Base-by-base conservation (phyloP, 2,113 vertebrate genomes). In the Pomatostomus ruficeps region DNA sequence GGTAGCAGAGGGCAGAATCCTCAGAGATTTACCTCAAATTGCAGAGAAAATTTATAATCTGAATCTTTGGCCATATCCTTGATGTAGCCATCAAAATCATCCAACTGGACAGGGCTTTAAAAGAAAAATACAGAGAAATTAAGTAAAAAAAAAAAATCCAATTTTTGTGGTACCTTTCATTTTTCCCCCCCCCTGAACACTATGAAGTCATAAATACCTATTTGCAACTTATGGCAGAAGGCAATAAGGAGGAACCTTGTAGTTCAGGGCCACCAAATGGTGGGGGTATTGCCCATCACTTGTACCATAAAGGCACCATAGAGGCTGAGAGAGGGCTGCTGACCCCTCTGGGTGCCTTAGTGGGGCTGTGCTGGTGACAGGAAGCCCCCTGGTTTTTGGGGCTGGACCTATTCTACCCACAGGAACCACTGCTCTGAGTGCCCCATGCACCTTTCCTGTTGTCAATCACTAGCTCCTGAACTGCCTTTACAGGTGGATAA, bases 1-100 rank as follows among this genome's bases (percentile, higher is more conserved):
- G 43, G 19, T 17, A 54, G 6, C 25, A 54, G 17, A 65, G 42
- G 14, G 28, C 12, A 31, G 19, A 75, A 18, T 33, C 14, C 45
- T 10, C 28, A 9, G n/a, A 76, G 40, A 95, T 91, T 98, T 95
- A 99, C 99, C 99, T 99, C 99, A 91, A 99, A 99, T 80, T 99
- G 99, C 95, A 99, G 98, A 40, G 99, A 99, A 96, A 99, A 99
- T 97, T 99, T 99, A 80, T 99, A 99, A 77, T 99, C 99, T 0
- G 99, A 99, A 97, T 99, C 99, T 98, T 99, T 99, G 93, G 98
- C 97, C 99, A 99, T 99, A n/a, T 99, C 99, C 96, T 99, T 99
- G 91, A 99, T 98, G 96, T 99, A 99, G 15, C 98, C 95, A 7
- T 99, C 99, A 79, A 99, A 99, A 96, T 99, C 99, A 12, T 99